Evolutionary conservation across 2,888 invertebrate genomes (phyloP).

Genomic region (Epirrita christyi): DNA sequence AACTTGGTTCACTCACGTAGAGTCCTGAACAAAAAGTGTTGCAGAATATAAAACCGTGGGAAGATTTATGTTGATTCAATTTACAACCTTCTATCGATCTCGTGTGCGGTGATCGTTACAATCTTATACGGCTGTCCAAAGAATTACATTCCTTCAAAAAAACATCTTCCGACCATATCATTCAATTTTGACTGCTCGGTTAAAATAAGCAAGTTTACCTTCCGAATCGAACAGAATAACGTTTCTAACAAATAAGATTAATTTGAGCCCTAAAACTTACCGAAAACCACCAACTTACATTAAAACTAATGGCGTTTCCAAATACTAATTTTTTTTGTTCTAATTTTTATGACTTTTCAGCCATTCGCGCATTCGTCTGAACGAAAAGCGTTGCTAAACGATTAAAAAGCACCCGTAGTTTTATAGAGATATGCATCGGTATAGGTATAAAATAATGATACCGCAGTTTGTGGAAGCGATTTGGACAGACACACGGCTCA

Average conservation of each 20-base stretch:
- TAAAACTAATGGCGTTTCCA: slow-evolving; percentile 2
- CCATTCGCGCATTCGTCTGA: slow-evolving; percentile 23
- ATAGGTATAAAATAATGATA: slow-evolving; percentile 39
- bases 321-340: slow-evolving; percentile 34
- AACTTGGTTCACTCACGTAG: slow-evolving; percentile 46
- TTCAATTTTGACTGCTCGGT: neutral
- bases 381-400: slow-evolving; percentile 51
- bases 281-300: neutral
- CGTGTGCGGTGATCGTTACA: slow-evolving; percentile 23
- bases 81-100: slow-evolving; percentile 21
- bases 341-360: slow-evolving; percentile 38
- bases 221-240: neutral
- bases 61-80: slow-evolving; percentile 42
- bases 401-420: slow-evolving; percentile 46
- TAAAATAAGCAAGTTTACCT: neutral
- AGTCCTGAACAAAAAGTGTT: slow-evolving; percentile 46
- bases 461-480: slow-evolving; percentile 56
- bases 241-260: neutral
- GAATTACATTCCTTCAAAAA: neutral
- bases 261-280: neutral
- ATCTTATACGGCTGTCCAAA: slow-evolving; percentile 8
- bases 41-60: slow-evolving; percentile 53
- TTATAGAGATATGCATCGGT: slow-evolving; percentile 43
- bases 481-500: slow-evolving; percentile 46
- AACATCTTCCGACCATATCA: neutral